These are phyloP conservation scores for Thecophora atra DNA, from an alignment of 2,888 invertebrate genomes.

Conservation along the genomic window DNA sequence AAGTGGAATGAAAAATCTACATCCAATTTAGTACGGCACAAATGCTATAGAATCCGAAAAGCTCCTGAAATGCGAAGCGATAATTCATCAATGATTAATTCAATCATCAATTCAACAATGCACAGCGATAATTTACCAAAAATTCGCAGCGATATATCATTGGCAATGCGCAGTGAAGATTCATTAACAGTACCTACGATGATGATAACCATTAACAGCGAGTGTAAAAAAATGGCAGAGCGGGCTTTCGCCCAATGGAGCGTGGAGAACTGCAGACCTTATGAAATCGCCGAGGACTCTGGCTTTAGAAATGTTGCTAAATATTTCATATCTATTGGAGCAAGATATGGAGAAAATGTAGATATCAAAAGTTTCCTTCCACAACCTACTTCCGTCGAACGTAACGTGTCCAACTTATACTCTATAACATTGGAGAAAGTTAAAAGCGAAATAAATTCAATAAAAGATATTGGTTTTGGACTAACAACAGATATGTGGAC, in stretches of 20 bases:
- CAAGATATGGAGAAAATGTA: conserved; percentile 14
- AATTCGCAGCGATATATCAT: no score
- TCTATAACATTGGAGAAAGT: conserved; percentile 20
- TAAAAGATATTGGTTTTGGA: conserved; percentile 34
- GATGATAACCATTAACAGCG: conserved; percentile 34
- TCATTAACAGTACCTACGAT: conserved; percentile 7
- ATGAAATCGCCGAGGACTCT: conserved; percentile 38
- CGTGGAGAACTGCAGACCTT: conserved; percentile 15
- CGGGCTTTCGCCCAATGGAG: conserved; percentile 32
- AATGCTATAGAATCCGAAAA: conserved; percentile 31
- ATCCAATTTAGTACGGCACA: conserved; percentile 42
- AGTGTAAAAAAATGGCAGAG: conserved; percentile 30
- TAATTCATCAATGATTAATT: no score
- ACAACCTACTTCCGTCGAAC: not conserved
- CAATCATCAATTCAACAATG: no score
- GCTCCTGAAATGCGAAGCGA: conserved; percentile 20
- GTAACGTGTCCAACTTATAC: conserved; percentile 1
- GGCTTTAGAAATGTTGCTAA: conserved; percentile 18
- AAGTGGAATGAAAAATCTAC: conserved; percentile 34
- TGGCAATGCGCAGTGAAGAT: no score
- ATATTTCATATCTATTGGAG: not conserved
- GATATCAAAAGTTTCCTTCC: not conserved
- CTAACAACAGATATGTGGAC: conserved; percentile 39
- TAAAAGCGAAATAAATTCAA: conserved; percentile 27
- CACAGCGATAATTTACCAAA: no score